Conservation (phyloP, 2,113 vertebrate genomes). For the Rhea pennata region DNA sequence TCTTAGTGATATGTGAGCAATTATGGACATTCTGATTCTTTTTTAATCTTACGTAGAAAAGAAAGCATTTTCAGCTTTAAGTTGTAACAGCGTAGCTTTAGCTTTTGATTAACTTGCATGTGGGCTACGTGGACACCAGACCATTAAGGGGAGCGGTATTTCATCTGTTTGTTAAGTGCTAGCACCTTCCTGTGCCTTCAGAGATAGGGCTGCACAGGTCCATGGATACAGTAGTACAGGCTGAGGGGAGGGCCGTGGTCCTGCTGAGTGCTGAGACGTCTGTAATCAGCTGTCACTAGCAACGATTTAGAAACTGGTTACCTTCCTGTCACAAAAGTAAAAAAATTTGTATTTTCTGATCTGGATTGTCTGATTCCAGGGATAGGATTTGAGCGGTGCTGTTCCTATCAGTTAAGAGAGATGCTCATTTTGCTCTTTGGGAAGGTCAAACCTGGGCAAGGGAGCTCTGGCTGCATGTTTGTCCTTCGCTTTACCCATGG, state of each 20-base stretch:
- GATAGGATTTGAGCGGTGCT: neutral
- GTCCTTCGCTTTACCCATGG: neutral
- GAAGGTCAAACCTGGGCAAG: no score
- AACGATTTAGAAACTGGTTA: neutral
- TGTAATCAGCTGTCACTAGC: fast-evolving
- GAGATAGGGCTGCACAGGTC: fast-evolving
- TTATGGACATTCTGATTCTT: neutral
- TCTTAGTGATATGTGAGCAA: neutral
- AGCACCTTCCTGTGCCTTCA: neutral
- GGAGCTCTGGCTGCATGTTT: neutral
- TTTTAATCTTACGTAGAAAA: neutral
- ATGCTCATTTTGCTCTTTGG: neutral
- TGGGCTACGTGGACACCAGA: neutral
- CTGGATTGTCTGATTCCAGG: neutral
- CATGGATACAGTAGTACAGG: fast-evolving
- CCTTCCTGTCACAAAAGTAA: neutral
- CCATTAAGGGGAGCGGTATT: neutral
- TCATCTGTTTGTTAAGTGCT: neutral
- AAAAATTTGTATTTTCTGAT: neutral
- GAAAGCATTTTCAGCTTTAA: neutral
- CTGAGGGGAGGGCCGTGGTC: neutral
- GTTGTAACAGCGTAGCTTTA: neutral
- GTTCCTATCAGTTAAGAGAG: neutral
- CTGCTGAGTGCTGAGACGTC: neutral
- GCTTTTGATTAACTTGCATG: neutral